phyloP scores from a whole-genome alignment of 2,888 invertebrate genomes.

The Ferrisia virgata region DNA sequence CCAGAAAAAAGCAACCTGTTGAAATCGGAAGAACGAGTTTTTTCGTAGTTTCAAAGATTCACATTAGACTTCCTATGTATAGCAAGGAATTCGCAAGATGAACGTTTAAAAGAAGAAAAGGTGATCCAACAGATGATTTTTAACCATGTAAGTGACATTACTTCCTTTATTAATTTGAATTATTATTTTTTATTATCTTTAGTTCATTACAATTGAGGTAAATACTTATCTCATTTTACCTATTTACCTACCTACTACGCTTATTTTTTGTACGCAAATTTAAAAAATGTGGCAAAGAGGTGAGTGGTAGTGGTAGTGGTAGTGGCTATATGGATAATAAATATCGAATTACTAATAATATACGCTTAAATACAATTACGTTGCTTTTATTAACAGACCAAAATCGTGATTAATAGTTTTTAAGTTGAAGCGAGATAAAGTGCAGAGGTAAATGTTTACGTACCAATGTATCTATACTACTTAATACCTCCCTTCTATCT shows the following conservation, averaged over 20 bases:
- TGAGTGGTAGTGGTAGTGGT: too few relatives aligned
- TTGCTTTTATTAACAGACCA: background rate
- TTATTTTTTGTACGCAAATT: too few relatives aligned
- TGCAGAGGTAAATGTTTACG: background rate
- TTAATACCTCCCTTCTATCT: too few relatives aligned
- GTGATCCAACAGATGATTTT: background rate
- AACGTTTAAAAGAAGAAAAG: background rate
- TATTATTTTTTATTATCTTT: background rate
- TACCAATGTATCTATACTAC: too few relatives aligned
- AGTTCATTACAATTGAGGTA: too few relatives aligned
- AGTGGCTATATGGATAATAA: background rate
- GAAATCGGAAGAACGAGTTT: background rate
- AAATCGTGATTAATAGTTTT: background rate
- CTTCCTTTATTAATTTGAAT: background rate
- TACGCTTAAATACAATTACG: background rate
- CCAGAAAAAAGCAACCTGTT: background rate
- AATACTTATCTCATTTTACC: too few relatives aligned
- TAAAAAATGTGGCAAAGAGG: too few relatives aligned
- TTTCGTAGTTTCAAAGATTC: background rate
- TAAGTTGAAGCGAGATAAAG: background rate
- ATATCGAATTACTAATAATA: background rate
- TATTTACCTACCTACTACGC: too few relatives aligned
- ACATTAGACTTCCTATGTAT: background rate
- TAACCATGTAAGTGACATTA: background rate
- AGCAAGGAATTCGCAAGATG: background rate